A percentile compares a stretch with the other conserved stretches of the same genome.
phyloP scores from a whole-genome alignment of 2,888 invertebrate species.

The Metopia argyrocephala region DNA sequence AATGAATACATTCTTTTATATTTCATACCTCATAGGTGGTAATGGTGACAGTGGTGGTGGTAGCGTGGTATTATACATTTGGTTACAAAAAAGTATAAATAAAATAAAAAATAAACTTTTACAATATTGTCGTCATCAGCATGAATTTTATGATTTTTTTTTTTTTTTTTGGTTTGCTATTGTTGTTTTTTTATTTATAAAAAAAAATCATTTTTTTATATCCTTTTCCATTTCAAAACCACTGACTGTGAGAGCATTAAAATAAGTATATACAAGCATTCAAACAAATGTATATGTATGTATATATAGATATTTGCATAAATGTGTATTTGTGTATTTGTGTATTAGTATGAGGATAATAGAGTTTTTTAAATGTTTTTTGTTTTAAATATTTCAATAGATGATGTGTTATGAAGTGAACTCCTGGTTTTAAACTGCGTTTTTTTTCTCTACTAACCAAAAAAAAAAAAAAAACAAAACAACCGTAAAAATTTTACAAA shows the following conservation, averaged over 20 bases:
- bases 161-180: constrained; percentile 14
- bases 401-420: constrained; percentile 59
- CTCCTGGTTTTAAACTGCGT: constrained; percentile 23
- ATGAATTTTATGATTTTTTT: constrained; percentile 52
- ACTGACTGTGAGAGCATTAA: constrained; percentile 43
- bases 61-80: background rate
- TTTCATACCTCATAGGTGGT: background rate
- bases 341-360: background rate
- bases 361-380: constrained; percentile 32
- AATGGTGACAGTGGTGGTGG: background rate
- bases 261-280: background rate
- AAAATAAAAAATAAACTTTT: background rate
- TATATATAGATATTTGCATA: background rate
- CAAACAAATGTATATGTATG: background rate
- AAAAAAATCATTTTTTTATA: constrained; percentile 54
- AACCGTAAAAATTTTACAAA: background rate
- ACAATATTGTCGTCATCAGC: constrained; percentile 58
- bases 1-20: constrained; percentile 34
- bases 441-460: constrained; percentile 2
- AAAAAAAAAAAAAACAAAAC: constrained; percentile 3
- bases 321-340: background rate
- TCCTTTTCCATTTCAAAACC: constrained; percentile 63
- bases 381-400: constrained; percentile 50
- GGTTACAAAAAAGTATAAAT: no score
- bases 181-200: constrained; percentile 27